Evolutionary conservation across 2,113 vertebrate species (phyloP), one percentile per base, ranked within the genome.

Genomic region (Corythornis vintsioides): DNA sequence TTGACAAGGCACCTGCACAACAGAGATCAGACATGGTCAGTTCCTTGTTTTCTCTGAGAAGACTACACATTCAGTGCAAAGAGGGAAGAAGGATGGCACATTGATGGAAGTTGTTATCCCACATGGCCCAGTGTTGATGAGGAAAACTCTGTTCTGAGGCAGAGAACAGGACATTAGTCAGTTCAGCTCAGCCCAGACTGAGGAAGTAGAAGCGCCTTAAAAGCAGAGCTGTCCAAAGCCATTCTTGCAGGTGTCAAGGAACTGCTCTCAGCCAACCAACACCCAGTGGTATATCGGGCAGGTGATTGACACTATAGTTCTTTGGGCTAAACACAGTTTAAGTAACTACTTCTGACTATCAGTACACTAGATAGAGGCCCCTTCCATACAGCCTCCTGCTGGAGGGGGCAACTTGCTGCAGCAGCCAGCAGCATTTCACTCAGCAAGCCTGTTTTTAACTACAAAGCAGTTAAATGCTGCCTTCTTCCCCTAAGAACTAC

Each of bases 361-460:
- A 35, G 33, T 9, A 10, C 3, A 6, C 28, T 15, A 18, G 50
- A 50, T 13, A 48, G 31, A 53, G 48, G 40, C 26, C 14, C 57
- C 26, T 31, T 59, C 63, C 42, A 6, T 18, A 12, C 12, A 60
- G 47, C 57, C 47, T 75, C 10, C 72, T 55, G 60, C 60, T 69
- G 66, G 61, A 60, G 66, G 50, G 16, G 11, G 35, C 35, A 57
- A 65, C 45, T 18, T 66, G 42, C 47, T 38, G 38, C 69, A 70
- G 38, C n/a, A 75, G 66, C 43, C 89, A 87, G 48, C 38, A 89
- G 57, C 40, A 9, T 89, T 92, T 78, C 40, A 66, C 47, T 70
- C 13, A 64, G 29, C 35, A 48, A 59, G 61, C 43, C 48, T n/a
- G 31, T 16, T 73, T 77, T 73, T 55, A 91, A 59, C 43, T 56